Conservation (phyloP, 1,140 invertebrate species). For the Oryzaephilus surinamensis region DNA sequence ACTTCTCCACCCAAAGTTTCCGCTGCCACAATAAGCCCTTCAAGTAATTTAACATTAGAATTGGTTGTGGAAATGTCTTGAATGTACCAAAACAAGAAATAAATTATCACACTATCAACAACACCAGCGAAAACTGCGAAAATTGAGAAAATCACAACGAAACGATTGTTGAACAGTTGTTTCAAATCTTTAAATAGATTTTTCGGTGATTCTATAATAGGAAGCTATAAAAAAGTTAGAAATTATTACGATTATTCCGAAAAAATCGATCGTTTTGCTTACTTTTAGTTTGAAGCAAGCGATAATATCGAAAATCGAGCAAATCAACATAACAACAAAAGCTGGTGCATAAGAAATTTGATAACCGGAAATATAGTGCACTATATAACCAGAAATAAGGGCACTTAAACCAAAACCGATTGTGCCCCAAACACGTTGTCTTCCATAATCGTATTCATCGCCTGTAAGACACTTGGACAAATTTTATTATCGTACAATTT, state of each 20-base stretch:
- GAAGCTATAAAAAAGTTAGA: slow-evolving; percentile 44
- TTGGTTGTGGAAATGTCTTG: slow-evolving; percentile 53
- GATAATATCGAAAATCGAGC: slow-evolving; percentile 49
- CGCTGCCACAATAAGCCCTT: slow-evolving; percentile 61
- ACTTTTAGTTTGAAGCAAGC: slow-evolving; percentile 52
- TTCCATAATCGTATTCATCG: slow-evolving; percentile 56
- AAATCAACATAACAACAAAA: slow-evolving; percentile 50
- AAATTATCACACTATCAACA: slow-evolving; percentile 66
- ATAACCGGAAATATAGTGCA: slow-evolving; percentile 46
- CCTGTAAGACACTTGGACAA: too few species aligned
- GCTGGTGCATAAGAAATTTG: slow-evolving; percentile 58
- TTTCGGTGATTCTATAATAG: slow-evolving; percentile 48
- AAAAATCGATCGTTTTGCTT: slow-evolving; percentile 16
- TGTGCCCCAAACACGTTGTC: slow-evolving; percentile 69
- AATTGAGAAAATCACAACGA: slow-evolving; percentile 52
- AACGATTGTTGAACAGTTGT: slow-evolving; percentile 46
- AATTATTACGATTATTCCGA: neutral
- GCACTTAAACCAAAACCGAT: slow-evolving; percentile 62
- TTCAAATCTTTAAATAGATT: slow-evolving; percentile 52
- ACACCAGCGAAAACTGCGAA: slow-evolving; percentile 62
- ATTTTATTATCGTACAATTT: neutral
- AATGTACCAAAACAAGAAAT: slow-evolving; percentile 69
- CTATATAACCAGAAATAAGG: slow-evolving; percentile 50
- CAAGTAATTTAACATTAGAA: slow-evolving; percentile 60
- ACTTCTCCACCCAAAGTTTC: slow-evolving; percentile 65